These are phyloP conservation scores for Polyommatus iphigenia DNA, from an alignment of 2,888 invertebrate genomes.

Conservation along the genomic window DNA sequence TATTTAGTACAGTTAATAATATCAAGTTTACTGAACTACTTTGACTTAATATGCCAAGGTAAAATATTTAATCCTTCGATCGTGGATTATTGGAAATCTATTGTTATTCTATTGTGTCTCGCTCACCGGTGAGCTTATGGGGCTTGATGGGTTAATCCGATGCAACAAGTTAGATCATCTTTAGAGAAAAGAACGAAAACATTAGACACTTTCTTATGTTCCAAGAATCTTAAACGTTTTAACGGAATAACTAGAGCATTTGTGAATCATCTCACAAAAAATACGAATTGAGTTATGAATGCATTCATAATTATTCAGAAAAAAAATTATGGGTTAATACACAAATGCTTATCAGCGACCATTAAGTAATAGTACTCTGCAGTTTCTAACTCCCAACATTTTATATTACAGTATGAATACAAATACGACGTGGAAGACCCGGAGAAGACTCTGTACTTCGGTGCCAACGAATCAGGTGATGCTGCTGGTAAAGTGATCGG, in stretches of 20 bases:
- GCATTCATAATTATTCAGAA: no score
- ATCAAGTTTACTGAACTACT: not conserved
- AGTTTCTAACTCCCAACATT: not conserved
- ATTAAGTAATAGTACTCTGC: not conserved
- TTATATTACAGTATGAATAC: slow-evolving; percentile 82
- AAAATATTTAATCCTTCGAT: not conserved
- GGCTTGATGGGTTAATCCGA: no score
- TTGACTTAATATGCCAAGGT: not conserved
- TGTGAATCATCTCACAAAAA: no score
- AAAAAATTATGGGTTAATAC: no score
- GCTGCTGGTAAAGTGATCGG: slow-evolving; percentile 83
- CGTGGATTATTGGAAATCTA: no score
- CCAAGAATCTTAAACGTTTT: not conserved
- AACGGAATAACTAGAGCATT: not conserved
- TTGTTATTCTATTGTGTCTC: no score
- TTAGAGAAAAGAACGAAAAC: not conserved
- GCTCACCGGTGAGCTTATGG: no score
- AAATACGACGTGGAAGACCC: slow-evolving; percentile 87
- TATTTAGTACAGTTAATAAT: not conserved
- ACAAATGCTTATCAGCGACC: no score
- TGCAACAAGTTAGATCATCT: not conserved
- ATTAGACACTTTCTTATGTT: not conserved
- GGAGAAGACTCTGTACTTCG: slow-evolving; percentile 84
- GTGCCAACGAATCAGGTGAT: slow-evolving; percentile 84
- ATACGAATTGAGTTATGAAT: no score